Conservation (phyloP, 2,113 vertebrate genomes). For the Heterochromis multidens region DNA sequence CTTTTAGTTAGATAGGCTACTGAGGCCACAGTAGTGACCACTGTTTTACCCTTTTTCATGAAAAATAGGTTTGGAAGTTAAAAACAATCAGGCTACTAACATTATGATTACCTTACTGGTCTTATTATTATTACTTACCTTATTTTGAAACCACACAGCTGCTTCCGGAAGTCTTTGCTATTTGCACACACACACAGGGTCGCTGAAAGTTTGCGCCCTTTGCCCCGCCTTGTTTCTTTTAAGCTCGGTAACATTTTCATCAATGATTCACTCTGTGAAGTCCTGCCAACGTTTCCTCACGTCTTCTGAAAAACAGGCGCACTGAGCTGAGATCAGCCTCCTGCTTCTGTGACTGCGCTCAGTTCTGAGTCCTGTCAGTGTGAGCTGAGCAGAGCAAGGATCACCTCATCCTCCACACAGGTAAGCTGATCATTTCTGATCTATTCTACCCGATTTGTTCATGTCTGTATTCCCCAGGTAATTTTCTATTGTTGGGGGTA, state of each 20-base stretch:
- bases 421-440: conserved; percentile 27
- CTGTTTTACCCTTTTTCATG: background rate
- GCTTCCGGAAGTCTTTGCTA: background rate
- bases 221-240: conserved; percentile 20
- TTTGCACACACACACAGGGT: background rate
- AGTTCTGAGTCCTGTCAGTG: background rate
- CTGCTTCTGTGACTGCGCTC: background rate
- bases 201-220: background rate
- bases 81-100: background rate
- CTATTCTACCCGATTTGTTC: background rate
- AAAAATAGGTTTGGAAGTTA: background rate
- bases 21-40: too few species aligned
- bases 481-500: background rate
- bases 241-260: conserved; percentile 25
- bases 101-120: background rate
- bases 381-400: background rate
- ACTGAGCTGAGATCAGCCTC: background rate
- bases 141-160: conserved; percentile 13
- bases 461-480: background rate
- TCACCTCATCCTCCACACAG: conserved; percentile 11
- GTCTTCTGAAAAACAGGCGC: background rate
- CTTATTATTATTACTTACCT: background rate
- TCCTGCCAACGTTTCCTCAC: conserved; percentile 11
- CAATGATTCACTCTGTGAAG: conserved; percentile 57
- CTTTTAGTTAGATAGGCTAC: too few species aligned